Evolutionary conservation across 2,797 vertebrate species (phyloP), one percentile per base, ranked within the genome.

Genomic region (Micrastur ruficollis): DNA sequence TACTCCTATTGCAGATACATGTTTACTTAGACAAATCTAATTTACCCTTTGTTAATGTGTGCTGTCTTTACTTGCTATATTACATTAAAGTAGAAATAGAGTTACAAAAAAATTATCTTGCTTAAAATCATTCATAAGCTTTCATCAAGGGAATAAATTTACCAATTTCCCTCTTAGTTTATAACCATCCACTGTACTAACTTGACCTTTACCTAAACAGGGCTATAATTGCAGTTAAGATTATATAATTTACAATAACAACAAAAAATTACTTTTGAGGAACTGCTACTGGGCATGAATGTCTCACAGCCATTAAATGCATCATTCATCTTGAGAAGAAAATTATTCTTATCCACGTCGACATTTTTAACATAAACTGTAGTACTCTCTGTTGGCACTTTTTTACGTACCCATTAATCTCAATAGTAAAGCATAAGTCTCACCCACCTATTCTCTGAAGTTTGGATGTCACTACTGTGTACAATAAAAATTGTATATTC

Each of bases 401-500:
- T 98, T 98, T 98, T 97, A 97, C 93, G 92, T 98, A 97, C 97
- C 97, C 98, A 98, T 98, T 98, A 98, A 98, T 99, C 98, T 98
- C 98, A 98, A 98, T 98, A 98, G 98, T 96, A 98, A 98, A 98
- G 97, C 97, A 97, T 97, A 97, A 96, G 97, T 96, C 96, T 98
- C 95, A 95, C 97, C 97, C 97, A 95, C 97, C 98, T 97, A 98
- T 97, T 98, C 97, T 97, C 98, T 97, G 94, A 98, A 98, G 98
- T 98, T 98, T 98, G 98, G 97, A 98, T 98, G 98, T 98, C 98
- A 98, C 98, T 98, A 98, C 98, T 97, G 97, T 98, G 98, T 98
- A 98, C 98, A 98, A 98, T 98, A 98, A 98, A 98, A 98, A 98
- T 98, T 98, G 98, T 98, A 98, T 98, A 98, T 98, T 98, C 98